phyloP scores from a whole-genome alignment of 2,888 invertebrate species.

The Andricus curvator region DNA sequence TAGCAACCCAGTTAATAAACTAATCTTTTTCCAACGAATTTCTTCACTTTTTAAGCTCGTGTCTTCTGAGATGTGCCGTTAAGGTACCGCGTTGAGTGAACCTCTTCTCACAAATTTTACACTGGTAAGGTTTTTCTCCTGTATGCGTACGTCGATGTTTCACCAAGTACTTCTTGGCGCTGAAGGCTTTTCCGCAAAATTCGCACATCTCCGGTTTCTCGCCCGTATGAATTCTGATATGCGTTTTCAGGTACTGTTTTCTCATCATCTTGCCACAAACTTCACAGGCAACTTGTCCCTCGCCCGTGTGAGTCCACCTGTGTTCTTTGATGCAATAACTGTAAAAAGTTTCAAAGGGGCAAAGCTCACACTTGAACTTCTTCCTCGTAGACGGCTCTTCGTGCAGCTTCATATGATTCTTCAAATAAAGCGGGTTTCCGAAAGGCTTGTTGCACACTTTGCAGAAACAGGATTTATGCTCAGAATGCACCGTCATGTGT shows the following conservation, averaged over 20 bases:
- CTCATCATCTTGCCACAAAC: constrained; percentile 75
- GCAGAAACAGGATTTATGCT: constrained; percentile 63
- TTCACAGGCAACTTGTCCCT: constrained; percentile 73
- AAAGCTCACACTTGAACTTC: constrained; percentile 79
- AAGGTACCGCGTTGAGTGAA: constrained; percentile 73
- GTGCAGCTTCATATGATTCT: constrained; percentile 77
- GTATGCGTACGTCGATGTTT: constrained; percentile 68
- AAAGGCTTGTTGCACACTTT: constrained; percentile 78
- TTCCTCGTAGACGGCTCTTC: constrained; percentile 74
- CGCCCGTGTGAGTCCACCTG: constrained; percentile 75
- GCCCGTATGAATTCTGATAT: constrained; percentile 67
- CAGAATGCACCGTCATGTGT: constrained; percentile 72
- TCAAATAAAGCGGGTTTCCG: constrained; percentile 79
- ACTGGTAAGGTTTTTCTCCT: constrained; percentile 68
- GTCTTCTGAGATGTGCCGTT: constrained; percentile 68
- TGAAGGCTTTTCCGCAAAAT: constrained; percentile 68
- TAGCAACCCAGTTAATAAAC: too few species aligned
- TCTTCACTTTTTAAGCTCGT: constrained; percentile 39
- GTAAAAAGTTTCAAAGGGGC: constrained; percentile 77
- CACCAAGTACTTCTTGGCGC: constrained; percentile 64
- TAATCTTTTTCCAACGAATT: neutral
- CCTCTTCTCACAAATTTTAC: constrained; percentile 71
- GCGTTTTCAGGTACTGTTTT: constrained; percentile 67
- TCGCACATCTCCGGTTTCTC: constrained; percentile 71
- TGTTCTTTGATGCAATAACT: constrained; percentile 77